Percentiles rank a stretch among this genome's conserved stretches.
Evolutionary conservation across 2,113 vertebrate species (phyloP).

Genomic region (Hippocampus barbouri): DNA sequence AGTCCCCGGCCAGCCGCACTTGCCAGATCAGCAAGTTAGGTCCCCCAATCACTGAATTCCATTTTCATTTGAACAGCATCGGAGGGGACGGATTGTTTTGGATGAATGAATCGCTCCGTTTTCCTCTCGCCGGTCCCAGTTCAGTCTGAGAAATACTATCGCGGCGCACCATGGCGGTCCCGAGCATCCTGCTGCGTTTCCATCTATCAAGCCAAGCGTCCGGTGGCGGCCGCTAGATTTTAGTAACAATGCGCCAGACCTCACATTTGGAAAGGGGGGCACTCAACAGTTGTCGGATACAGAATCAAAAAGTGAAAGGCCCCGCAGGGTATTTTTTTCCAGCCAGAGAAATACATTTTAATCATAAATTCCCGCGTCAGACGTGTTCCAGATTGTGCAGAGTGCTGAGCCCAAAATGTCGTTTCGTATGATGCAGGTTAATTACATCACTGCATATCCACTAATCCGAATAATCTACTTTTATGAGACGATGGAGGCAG

Average conservation of each 20-base stretch:
- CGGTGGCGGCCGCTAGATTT: background rate
- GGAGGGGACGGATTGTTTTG: background rate
- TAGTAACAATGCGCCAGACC: background rate
- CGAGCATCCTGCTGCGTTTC: slow-evolving; percentile 11
- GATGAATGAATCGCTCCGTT: slow-evolving; percentile 24
- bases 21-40: slow-evolving; percentile 33
- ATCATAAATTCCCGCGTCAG: slow-evolving; percentile 19
- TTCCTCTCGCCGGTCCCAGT: slow-evolving; percentile 7
- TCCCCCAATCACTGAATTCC: slow-evolving; percentile 19
- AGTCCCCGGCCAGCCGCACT: slow-evolving; percentile 26
- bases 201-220: slow-evolving; percentile 2
- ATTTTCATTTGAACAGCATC: slow-evolving; percentile 30
- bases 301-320: background rate
- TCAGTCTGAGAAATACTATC: slow-evolving; percentile 7
- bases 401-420: slow-evolving; percentile 20
- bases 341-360: background rate
- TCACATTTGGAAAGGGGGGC: background rate
- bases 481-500: slow-evolving; percentile 34
- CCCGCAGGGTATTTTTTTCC: background rate
- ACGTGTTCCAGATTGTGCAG: slow-evolving; percentile 17
- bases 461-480: slow-evolving; percentile 57
- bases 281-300: background rate
- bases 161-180: background rate
- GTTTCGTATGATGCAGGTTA: slow-evolving; percentile 23
- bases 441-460: slow-evolving; percentile 34